phyloP scores from a whole-genome alignment of 2,113 vertebrate genomes.

The Anguilla japonica region DNA sequence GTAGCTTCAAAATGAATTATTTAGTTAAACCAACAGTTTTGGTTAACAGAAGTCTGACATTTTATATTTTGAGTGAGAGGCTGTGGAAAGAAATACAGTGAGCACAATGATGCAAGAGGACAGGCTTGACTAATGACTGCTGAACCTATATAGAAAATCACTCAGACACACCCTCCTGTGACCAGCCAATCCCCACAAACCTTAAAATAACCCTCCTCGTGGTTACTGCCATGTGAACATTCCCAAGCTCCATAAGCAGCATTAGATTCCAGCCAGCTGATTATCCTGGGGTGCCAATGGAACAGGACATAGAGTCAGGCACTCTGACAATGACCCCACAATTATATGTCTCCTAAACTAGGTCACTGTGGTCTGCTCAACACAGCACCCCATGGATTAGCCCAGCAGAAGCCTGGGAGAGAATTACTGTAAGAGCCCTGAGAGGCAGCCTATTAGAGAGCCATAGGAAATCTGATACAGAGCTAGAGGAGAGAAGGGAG shows the following conservation, averaged over 20 bases:
- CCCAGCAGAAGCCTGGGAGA: constrained; percentile 7
- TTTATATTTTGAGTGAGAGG: neutral
- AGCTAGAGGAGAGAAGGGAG: neutral
- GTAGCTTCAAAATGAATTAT: too few relatives aligned
- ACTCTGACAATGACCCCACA: neutral
- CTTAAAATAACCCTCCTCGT: neutral
- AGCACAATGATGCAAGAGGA: neutral
- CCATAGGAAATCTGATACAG: neutral
- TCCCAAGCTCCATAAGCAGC: neutral
- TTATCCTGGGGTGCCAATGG: neutral
- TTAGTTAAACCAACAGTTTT: too few relatives aligned
- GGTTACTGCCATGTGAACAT: neutral
- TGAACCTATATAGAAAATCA: neutral
- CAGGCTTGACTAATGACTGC: neutral
- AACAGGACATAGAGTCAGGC: neutral
- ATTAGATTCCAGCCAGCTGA: neutral
- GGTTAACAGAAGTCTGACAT: too few relatives aligned
- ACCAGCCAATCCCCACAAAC: neutral
- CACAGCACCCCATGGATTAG: neutral
- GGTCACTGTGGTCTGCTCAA: constrained; percentile 3
- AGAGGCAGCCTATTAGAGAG: constrained; percentile 1
- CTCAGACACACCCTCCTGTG: neutral
- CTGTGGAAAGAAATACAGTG: neutral
- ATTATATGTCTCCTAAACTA: neutral
- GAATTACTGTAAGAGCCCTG: neutral